Conservation (phyloP, 53 echinoderm and acorn worm genomes). For the Apostichopus leukothele region DNA sequence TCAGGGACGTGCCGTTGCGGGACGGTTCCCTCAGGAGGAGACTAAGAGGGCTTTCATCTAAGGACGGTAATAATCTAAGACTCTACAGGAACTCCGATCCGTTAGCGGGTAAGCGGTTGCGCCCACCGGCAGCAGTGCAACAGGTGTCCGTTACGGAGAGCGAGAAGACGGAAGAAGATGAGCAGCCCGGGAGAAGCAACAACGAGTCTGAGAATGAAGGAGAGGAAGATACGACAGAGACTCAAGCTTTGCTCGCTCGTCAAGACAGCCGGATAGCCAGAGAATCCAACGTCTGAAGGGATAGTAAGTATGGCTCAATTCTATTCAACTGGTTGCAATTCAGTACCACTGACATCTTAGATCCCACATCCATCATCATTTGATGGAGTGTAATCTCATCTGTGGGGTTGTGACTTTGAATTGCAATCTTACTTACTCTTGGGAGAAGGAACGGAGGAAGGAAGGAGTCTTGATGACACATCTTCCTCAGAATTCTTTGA, state of each 20-base stretch:
- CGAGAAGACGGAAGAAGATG: not conserved
- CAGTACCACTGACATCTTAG: no score
- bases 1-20: constrained; percentile 34
- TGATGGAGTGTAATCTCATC: no score
- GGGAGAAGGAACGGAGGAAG: no score
- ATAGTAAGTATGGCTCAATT: not conserved
- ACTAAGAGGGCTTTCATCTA: constrained; percentile 31
- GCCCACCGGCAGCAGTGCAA: not conserved
- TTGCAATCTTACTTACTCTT: no score
- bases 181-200: not conserved
- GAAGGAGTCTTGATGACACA: no score
- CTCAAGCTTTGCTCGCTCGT: not conserved
- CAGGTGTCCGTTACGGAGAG: constrained; percentile 11
- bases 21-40: constrained; percentile 24
- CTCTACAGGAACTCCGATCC: constrained; percentile 46
- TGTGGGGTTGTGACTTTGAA: no score
- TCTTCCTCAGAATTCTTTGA: no score
- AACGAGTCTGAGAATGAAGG: not conserved
- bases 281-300: constrained; percentile 36
- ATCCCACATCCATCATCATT: no score
- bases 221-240: constrained; percentile 2
- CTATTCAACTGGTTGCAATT: no score
- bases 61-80: constrained; percentile 24
- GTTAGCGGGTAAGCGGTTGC: constrained; percentile 34
- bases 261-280: constrained; percentile 43